Conservation (phyloP, 2,888 invertebrate species). For the Diarsia dahlii region DNA sequence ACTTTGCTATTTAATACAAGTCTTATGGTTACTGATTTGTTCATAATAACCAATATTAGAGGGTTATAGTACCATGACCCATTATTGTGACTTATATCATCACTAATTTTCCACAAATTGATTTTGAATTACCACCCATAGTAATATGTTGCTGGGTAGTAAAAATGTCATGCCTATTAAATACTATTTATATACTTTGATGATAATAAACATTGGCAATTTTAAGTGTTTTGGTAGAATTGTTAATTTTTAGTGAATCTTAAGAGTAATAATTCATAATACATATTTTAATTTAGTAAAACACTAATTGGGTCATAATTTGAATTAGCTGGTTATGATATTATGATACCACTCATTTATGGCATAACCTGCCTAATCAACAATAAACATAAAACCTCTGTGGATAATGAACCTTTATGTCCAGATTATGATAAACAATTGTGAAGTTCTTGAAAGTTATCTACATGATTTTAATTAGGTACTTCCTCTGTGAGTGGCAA, state of each 20-base stretch:
- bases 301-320: not conserved
- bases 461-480: not conserved
- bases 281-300: not conserved
- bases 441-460: not conserved
- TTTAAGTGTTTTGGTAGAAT: not conserved
- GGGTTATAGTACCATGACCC: too few relatives aligned
- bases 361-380: not conserved
- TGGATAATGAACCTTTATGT: not conserved
- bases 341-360: not conserved
- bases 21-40: not conserved
- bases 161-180: not conserved
- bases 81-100: not conserved
- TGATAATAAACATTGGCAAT: not conserved
- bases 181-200: not conserved
- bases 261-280: not conserved
- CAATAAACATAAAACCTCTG: not conserved
- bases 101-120: not conserved
- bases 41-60: not conserved
- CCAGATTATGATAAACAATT: not conserved
- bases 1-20: not conserved
- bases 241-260: not conserved
- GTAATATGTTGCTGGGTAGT: not conserved
- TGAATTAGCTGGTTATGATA: not conserved
- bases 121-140: not conserved
- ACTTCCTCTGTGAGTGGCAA: not conserved